A percentile compares a stretch with the other conserved stretches of the same genome.
Conservation (phyloP, 2,888 invertebrate genomes). For the Sabatieria punctata region DNA sequence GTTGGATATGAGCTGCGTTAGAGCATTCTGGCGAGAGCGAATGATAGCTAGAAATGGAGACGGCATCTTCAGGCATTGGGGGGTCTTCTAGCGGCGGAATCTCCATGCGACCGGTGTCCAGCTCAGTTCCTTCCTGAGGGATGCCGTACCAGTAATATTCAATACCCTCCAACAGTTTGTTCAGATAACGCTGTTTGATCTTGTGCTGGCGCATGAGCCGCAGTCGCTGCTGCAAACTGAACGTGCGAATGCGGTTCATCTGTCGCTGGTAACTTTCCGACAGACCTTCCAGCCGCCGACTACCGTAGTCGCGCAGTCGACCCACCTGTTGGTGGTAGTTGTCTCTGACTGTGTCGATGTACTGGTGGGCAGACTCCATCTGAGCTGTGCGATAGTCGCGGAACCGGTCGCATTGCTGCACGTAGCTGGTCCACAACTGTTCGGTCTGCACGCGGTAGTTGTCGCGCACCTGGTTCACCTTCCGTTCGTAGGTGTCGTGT, state of each 20-base stretch:
- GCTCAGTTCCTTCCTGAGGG: too few species aligned
- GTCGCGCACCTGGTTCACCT: constrained; percentile 19
- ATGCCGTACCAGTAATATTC: too few species aligned
- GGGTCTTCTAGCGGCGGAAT: too few species aligned
- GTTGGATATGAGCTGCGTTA: too few species aligned
- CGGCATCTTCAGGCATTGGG: too few species aligned
- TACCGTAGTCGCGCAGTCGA: constrained; percentile 58
- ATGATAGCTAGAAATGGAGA: too few species aligned
- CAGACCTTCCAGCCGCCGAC: constrained; percentile 55
- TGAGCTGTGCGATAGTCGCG: constrained; percentile 25
- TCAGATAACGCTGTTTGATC: constrained; percentile 20
- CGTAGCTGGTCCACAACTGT: constrained; percentile 21
- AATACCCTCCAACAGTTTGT: constrained; percentile 26
- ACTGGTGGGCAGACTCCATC: constrained; percentile 22
- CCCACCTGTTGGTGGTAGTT: constrained; percentile 21
- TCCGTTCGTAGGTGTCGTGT: constrained; percentile 24
- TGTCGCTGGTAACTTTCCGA: constrained; percentile 83
- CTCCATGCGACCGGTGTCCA: too few species aligned
- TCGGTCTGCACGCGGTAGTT: constrained; percentile 21
- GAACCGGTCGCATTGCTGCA: constrained; percentile 22
- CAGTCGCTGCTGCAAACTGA: constrained; percentile 28
- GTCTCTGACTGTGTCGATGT: constrained; percentile 25
- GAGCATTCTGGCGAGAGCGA: too few species aligned
- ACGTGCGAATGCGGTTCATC: constrained; percentile 32
- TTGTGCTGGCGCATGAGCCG: constrained; percentile 30